Conservation (phyloP, 1,140 invertebrate species). For the Drosophila watanabei region DNA sequence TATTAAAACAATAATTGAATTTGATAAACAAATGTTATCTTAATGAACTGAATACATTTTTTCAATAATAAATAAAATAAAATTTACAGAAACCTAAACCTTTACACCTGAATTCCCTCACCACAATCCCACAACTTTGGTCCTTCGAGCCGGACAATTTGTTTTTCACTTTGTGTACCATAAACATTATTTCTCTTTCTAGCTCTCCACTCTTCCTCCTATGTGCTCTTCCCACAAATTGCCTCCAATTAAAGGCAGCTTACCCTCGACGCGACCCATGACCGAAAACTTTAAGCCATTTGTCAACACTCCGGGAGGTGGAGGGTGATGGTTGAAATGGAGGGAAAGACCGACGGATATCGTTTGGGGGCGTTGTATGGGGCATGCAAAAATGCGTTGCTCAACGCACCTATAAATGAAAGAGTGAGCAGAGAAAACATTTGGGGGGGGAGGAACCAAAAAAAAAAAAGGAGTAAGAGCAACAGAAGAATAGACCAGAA, state of each 20-base stretch:
- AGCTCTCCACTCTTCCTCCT: too few species aligned
- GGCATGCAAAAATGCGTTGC: conserved; percentile 65
- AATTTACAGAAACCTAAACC: neutral
- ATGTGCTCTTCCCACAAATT: too few species aligned
- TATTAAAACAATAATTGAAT: neutral
- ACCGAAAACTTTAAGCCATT: conserved; percentile 69
- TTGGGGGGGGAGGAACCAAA: neutral
- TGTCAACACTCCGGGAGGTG: conserved; percentile 58
- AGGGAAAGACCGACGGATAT: neutral
- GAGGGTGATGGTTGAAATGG: neutral
- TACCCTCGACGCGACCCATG: conserved; percentile 25
- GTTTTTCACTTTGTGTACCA: conserved; percentile 12
- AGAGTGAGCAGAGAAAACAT: conserved; percentile 10
- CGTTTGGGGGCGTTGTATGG: conserved; percentile 11
- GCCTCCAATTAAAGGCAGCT: conserved; percentile 54
- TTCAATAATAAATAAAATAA: too few species aligned
- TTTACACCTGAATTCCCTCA: neutral
- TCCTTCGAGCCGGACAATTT: neutral
- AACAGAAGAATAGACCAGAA: conserved; percentile 17
- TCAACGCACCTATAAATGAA: conserved; percentile 40
- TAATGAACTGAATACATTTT: neutral
- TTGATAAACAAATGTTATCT: too few species aligned
- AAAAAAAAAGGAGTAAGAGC: conserved; percentile 13
- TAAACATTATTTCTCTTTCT: conserved; percentile 10
- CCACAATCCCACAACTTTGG: neutral